These are phyloP conservation scores for Zeus faber DNA, from an alignment of 2,113 vertebrate genomes.

Conservation along the genomic window DNA sequence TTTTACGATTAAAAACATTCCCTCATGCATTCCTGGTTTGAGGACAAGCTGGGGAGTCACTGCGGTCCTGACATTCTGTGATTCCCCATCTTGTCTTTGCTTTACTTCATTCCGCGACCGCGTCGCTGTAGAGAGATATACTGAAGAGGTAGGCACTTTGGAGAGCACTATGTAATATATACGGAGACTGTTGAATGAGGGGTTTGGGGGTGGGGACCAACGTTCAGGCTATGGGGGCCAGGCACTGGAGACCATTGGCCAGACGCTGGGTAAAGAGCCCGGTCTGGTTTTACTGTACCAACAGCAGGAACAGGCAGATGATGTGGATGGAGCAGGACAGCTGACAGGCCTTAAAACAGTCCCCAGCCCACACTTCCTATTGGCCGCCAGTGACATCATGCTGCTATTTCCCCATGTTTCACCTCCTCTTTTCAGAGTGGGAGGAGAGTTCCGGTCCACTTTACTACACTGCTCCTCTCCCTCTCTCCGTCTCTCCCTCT, in stretches of 20 bases:
- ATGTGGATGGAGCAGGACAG: slow-evolving; percentile 67
- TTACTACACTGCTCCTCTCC: slow-evolving; percentile 15
- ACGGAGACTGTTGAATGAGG: not conserved
- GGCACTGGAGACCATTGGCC: slow-evolving; percentile 14
- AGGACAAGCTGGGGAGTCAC: no score
- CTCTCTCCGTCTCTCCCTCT: slow-evolving; percentile 9
- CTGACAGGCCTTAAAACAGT: slow-evolving; percentile 63
- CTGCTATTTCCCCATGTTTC: slow-evolving; percentile 58
- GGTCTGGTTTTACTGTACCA: slow-evolving; percentile 23
- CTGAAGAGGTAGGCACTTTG: no score
- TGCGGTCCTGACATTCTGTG: no score
- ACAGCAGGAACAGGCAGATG: slow-evolving; percentile 26
- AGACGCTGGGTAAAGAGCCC: slow-evolving; percentile 25
- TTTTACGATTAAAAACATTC: no score
- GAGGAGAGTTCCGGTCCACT: slow-evolving; percentile 23
- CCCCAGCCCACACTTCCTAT: slow-evolving; percentile 53
- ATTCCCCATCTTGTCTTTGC: no score
- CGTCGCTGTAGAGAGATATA: no score
- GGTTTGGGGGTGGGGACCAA: not conserved
- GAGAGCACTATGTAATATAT: no score
- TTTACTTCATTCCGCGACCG: no score
- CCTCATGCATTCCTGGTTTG: no score
- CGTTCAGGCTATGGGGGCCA: no score
- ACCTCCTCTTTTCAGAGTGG: slow-evolving; percentile 60
- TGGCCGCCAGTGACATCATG: slow-evolving; percentile 80